phyloP scores from a whole-genome alignment of 2,888 invertebrate species.

The Noctua comes region DNA sequence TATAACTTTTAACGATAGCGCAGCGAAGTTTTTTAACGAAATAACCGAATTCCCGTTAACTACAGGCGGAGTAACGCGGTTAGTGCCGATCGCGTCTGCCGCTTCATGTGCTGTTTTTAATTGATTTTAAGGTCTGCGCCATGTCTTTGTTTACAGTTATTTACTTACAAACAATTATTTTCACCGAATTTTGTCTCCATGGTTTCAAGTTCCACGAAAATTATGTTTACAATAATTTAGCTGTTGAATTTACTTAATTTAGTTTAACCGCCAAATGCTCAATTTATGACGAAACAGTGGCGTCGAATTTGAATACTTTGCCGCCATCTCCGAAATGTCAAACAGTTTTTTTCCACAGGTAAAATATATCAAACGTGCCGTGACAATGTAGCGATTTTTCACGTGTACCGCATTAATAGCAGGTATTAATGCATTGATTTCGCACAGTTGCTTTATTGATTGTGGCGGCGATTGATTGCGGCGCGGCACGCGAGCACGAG shows the following conservation, averaged over 20 bases:
- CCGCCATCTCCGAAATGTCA: constrained; percentile 40
- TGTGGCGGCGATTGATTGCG: constrained; percentile 84
- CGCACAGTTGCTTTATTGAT: constrained; percentile 86
- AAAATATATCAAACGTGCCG: constrained; percentile 61
- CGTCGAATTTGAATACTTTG: constrained; percentile 48
- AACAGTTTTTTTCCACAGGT: constrained; percentile 57
- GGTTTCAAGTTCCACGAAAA: constrained; percentile 9
- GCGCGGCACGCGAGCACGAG: constrained; percentile 80
- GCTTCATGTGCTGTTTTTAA: constrained; percentile 69
- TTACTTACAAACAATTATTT: constrained; percentile 26
- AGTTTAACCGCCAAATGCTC: constrained; percentile 17
- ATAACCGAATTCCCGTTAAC: constrained; percentile 87
- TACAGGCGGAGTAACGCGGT: constrained; percentile 71
- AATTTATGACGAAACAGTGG: constrained; percentile 33
- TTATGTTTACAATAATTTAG: constrained; percentile 26
- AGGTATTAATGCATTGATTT: constrained; percentile 87
- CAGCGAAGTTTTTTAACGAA: constrained; percentile 88
- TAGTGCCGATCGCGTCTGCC: constrained; percentile 80
- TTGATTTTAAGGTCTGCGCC: constrained; percentile 66
- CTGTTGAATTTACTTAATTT: constrained; percentile 5
- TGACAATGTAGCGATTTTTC: constrained; percentile 77
- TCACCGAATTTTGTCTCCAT: constrained; percentile 11
- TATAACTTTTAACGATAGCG: constrained; percentile 89
- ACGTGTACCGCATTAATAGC: constrained; percentile 71
- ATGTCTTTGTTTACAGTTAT: constrained; percentile 54